Conservation (phyloP, 2,113 vertebrate genomes). For the Muscicapa adusta region DNA sequence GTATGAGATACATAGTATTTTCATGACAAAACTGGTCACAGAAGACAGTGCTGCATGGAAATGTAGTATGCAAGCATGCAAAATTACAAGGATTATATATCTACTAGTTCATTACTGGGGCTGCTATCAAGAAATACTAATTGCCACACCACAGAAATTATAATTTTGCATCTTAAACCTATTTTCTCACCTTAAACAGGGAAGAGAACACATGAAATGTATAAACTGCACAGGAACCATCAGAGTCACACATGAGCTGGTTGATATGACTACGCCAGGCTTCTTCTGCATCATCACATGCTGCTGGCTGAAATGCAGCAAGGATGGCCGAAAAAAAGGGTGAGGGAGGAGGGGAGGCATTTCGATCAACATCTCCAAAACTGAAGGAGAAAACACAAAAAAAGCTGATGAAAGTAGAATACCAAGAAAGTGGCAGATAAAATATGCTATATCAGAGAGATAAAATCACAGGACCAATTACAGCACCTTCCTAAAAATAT, state of each 20-base stretch:
- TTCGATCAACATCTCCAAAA: conserved; percentile 82
- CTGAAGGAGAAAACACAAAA: conserved; percentile 55
- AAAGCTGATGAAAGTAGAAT: not conserved
- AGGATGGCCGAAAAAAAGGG: conserved; percentile 97
- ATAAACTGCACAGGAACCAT: conserved; percentile 95
- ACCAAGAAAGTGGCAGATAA: not conserved
- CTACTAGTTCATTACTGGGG: not conserved
- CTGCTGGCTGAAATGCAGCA: conserved; percentile 89
- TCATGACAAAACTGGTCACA: not conserved
- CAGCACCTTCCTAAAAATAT: not conserved
- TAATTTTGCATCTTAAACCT: not conserved
- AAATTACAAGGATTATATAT: not conserved
- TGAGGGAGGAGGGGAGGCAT: conserved; percentile 86
- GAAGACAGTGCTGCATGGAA: not conserved
- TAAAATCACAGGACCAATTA: not conserved
- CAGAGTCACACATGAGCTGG: conserved; percentile 92
- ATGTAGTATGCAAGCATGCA: not conserved
- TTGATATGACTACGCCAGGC: conserved; percentile 95
- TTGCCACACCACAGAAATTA: not conserved
- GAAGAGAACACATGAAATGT: conserved; percentile 98
- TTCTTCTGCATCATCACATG: conserved; percentile 82
- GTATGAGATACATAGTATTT: not conserved
- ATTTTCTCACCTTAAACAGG: conserved; percentile 87
- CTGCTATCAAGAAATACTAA: not conserved
- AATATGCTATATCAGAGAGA: not conserved